Conservation (phyloP, 2,797 vertebrate genomes). For the Aulostomus chinensis region DNA sequence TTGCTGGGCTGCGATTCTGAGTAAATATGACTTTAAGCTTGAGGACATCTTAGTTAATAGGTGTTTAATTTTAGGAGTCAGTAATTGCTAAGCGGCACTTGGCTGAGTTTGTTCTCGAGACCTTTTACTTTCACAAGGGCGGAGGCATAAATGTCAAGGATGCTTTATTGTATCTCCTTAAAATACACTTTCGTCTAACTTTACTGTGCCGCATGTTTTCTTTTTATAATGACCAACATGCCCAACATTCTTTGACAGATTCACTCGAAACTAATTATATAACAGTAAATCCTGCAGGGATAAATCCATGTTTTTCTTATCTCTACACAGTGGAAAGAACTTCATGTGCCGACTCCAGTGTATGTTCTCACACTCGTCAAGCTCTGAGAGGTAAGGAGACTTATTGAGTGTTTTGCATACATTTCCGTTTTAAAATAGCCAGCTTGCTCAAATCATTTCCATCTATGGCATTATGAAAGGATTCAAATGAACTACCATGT, state of each 20-base stretch:
- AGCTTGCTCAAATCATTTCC: constrained; percentile 58
- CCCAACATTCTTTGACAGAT: constrained; percentile 29
- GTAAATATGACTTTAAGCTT: too few species aligned
- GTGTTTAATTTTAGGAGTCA: too few species aligned
- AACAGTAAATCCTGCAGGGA: constrained; percentile 28
- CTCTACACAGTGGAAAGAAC: constrained; percentile 78
- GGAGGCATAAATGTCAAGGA: too few species aligned
- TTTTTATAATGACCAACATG: constrained; percentile 36
- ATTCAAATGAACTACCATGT: constrained; percentile 68
- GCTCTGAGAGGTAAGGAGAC: constrained; percentile 78
- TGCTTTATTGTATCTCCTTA: too few species aligned
- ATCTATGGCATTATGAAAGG: constrained; percentile 73
- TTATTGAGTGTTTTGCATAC: constrained; percentile 70
- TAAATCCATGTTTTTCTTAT: constrained; percentile 50
- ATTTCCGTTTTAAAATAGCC: constrained; percentile 72
- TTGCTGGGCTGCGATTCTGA: too few species aligned
- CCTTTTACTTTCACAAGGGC: not conserved
- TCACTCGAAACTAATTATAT: constrained; percentile 33
- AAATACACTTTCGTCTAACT: constrained; percentile 23
- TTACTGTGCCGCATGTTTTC: constrained; percentile 4
- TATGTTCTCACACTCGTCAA: constrained; percentile 77
- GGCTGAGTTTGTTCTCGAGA: too few species aligned
- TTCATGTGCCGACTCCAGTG: constrained; percentile 82
- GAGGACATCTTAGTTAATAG: too few species aligned
- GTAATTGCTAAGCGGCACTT: too few species aligned